These are phyloP conservation scores for Limulus polyphemus DNA, from an alignment of 2,888 invertebrate genomes.

Conservation along the genomic window DNA sequence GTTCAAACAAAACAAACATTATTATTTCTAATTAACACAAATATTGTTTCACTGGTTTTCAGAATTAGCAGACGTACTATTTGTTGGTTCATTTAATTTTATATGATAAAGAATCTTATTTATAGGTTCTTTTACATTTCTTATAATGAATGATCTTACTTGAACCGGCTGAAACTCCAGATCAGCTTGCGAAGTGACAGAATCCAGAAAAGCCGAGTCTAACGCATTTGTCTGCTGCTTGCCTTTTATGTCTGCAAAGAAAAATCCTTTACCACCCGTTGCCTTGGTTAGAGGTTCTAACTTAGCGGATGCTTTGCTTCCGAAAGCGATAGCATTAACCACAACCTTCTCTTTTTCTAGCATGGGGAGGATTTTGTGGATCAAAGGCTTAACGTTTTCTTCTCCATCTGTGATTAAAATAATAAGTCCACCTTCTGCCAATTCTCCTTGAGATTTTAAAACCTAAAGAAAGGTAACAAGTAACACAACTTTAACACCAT, in stretches of 20 bases:
- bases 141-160: constrained; percentile 8
- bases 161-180: constrained; percentile 25
- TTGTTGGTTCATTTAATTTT: too few species aligned
- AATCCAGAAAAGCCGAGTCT: constrained; percentile 22
- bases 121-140: constrained; percentile 13
- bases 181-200: constrained; percentile 26
- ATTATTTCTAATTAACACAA: too few species aligned
- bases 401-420: constrained; percentile 25
- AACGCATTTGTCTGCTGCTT: constrained; percentile 21
- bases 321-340: constrained; percentile 25
- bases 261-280: constrained; percentile 23
- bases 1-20: too few species aligned
- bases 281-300: constrained; percentile 22
- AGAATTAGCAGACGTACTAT: too few species aligned
- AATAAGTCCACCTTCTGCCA: constrained; percentile 18
- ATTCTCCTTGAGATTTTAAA: constrained; percentile 12
- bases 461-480: constrained; percentile 3
- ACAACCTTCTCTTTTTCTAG: constrained; percentile 24
- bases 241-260: constrained; percentile 22
- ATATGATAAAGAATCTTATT: too few species aligned
- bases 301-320: constrained; percentile 26
- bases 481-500: not conserved
- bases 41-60: too few species aligned
- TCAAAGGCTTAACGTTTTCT: constrained; percentile 20
- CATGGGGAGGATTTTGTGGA: constrained; percentile 22